Percentiles rank a stretch among this genome's conserved stretches.
phyloP scores from a whole-genome alignment of 1,140 invertebrate genomes.

The Anthonomus grandis region DNA sequence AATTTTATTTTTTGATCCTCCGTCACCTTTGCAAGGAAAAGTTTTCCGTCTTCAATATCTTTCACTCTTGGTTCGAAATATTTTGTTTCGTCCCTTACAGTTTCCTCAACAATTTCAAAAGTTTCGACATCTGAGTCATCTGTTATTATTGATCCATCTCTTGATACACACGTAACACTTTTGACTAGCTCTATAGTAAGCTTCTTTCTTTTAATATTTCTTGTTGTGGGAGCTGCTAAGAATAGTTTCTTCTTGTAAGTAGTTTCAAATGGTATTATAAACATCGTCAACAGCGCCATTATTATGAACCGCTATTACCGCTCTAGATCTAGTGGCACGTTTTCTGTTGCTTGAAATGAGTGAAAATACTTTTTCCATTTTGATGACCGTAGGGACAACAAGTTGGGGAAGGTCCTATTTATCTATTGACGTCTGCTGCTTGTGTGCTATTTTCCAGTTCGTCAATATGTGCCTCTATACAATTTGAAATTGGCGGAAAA shows the following conservation, averaged over 20 bases:
- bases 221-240: conserved; percentile 1
- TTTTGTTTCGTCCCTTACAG: conserved; percentile 12
- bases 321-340: conserved; percentile 16
- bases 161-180: conserved; percentile 12
- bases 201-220: conserved; percentile 15
- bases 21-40: conserved; percentile 16
- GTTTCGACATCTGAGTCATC: background rate
- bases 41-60: conserved; percentile 18
- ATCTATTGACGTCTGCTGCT: no score
- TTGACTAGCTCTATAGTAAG: conserved; percentile 21
- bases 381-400: no score
- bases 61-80: conserved; percentile 14
- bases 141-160: background rate
- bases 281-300: no score
- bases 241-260: conserved; percentile 21
- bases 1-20: conserved; percentile 18
- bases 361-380: no score
- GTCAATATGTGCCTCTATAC: conserved; percentile 42
- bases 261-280: conserved; percentile 10
- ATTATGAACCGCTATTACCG: conserved; percentile 19
- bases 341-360: conserved; percentile 21
- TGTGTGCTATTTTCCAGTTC: no score
- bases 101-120: background rate
- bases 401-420: no score
- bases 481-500: no score